These are phyloP conservation scores for Platerodrilus igneus DNA, from an alignment of 2,888 invertebrate genomes.

Conservation along the genomic window DNA sequence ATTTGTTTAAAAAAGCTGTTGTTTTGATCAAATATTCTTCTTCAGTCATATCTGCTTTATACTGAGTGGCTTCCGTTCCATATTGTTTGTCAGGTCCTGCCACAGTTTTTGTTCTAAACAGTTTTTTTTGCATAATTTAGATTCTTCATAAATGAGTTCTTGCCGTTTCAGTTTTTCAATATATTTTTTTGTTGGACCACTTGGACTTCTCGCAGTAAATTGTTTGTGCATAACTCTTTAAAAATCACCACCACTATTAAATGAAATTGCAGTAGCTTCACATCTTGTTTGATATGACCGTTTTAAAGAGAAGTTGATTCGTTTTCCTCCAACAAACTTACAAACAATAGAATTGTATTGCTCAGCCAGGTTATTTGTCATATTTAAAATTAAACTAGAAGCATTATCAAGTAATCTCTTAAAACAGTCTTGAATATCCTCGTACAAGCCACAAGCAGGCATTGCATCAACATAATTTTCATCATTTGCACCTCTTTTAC, in stretches of 20 bases:
- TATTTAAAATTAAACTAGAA: slow-evolving; percentile 11
- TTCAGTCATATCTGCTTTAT: background rate
- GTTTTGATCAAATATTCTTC: slow-evolving; percentile 10
- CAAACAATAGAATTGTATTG: slow-evolving; percentile 8
- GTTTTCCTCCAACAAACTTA: slow-evolving; percentile 14
- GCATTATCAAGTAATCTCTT: slow-evolving; percentile 11
- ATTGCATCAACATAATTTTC: slow-evolving; percentile 11
- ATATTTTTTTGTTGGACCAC: slow-evolving; percentile 1
- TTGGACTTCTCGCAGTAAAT: slow-evolving; percentile 5
- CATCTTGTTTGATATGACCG: slow-evolving; percentile 12
- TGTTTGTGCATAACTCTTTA: slow-evolving; percentile 6
- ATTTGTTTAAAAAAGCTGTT: slow-evolving; percentile 12
- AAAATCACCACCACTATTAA: slow-evolving; percentile 5
- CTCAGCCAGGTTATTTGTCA: slow-evolving; percentile 12
- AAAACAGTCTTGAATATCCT: slow-evolving; percentile 8
- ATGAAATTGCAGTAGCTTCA: slow-evolving; percentile 12
- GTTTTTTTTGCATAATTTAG: slow-evolving; percentile 1
- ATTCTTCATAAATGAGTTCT: background rate
- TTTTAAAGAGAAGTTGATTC: slow-evolving; percentile 9
- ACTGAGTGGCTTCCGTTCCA: slow-evolving; percentile 1
- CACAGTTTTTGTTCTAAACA: too few relatives aligned
- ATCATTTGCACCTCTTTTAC: slow-evolving; percentile 2
- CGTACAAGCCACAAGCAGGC: slow-evolving; percentile 14
- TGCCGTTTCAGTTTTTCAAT: background rate
- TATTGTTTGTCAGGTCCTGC: slow-evolving; percentile 6